These are phyloP conservation scores for Porites lutea DNA, from an alignment of 64 coral and sea anemone species.

Conservation along the genomic window DNA sequence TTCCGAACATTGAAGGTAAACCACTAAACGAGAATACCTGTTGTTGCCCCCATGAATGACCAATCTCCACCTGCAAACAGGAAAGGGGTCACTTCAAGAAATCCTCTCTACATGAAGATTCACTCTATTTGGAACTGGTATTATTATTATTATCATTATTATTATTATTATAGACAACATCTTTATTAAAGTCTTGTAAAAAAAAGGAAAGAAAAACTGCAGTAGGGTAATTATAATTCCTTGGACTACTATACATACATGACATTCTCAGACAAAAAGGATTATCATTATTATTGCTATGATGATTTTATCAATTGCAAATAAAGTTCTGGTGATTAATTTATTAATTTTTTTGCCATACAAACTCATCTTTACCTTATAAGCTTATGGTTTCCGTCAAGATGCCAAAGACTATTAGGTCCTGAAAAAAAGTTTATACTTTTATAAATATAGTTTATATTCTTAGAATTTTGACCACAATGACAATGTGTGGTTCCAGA, in stretches of 20 bases:
- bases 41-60: constrained; percentile 45
- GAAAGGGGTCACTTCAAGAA: neutral
- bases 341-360: too few species aligned
- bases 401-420: constrained; percentile 37
- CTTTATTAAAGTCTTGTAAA: neutral
- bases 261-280: too few species aligned
- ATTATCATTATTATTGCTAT: too few species aligned
- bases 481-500: too few species aligned
- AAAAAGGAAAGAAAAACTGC: neutral
- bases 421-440: neutral
- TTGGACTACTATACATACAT: too few species aligned
- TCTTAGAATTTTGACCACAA: neutral
- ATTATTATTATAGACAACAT: too few species aligned
- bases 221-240: neutral
- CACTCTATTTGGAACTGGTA: too few species aligned
- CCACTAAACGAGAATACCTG: constrained; percentile 25
- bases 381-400: constrained; percentile 36
- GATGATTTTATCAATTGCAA: too few species aligned
- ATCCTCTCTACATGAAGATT: neutral
- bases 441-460: too few species aligned
- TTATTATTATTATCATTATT: too few species aligned
- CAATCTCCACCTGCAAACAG: constrained; percentile 31
- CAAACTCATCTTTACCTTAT: constrained; percentile 16
- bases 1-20: constrained; percentile 2
- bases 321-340: too few species aligned